Percentiles rank a stretch among this genome's conserved stretches.
These are phyloP conservation scores for Deilephila porcellus DNA, from an alignment of 2,888 invertebrate genomes.

Conservation along the genomic window DNA sequence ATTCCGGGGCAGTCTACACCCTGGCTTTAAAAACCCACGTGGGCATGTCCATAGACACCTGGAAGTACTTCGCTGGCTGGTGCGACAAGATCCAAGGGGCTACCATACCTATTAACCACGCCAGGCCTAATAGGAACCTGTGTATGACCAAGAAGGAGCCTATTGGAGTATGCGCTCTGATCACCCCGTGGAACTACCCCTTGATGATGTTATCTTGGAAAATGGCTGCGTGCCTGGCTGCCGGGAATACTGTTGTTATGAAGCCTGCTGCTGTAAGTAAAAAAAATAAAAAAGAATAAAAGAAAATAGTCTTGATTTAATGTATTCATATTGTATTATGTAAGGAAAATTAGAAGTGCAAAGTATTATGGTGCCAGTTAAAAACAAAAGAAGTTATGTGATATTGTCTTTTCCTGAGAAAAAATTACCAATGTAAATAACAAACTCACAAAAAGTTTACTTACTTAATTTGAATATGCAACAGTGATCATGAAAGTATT, in stretches of 20 bases:
- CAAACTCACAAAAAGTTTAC: too few relatives aligned
- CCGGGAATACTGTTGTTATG: conserved; percentile 98
- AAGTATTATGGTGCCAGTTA: too few relatives aligned
- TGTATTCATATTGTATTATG: too few relatives aligned
- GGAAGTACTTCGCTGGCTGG: conserved; percentile 98
- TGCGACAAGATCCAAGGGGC: conserved; percentile 96
- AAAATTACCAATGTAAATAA: too few relatives aligned
- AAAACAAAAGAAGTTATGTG: too few relatives aligned
- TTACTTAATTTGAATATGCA: too few relatives aligned
- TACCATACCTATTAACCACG: conserved; percentile 96
- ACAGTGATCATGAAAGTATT: too few relatives aligned
- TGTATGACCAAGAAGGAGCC: conserved; percentile 96
- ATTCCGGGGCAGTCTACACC: conserved; percentile 98
- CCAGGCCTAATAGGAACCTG: conserved; percentile 94
- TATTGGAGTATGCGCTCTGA: conserved; percentile 95
- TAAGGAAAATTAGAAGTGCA: too few relatives aligned
- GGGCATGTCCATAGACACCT: conserved; percentile 99
- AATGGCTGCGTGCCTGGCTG: conserved; percentile 98
- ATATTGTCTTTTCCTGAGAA: too few relatives aligned
- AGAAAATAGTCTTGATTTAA: too few relatives aligned
- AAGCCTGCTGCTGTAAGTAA: conserved; percentile 93
- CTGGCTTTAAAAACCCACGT: conserved; percentile 97
- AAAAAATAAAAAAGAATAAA: not conserved
- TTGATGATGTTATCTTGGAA: conserved; percentile 99
- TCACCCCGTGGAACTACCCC: conserved; percentile 99